These are phyloP conservation scores for Archilochus colubris DNA, from an alignment of 2,113 vertebrate species.

Conservation along the genomic window DNA sequence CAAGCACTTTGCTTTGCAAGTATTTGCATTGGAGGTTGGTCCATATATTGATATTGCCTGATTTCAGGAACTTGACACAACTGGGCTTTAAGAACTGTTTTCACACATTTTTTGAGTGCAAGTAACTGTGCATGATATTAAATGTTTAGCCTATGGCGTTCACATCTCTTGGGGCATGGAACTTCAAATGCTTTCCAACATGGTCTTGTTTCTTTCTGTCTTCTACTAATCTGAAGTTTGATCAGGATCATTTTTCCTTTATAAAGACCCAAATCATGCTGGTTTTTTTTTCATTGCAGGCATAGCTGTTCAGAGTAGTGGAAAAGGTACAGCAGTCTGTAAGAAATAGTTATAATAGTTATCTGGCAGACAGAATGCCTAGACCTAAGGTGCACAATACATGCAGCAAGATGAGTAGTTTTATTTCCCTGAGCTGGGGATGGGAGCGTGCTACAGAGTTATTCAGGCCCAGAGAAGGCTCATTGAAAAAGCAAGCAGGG, in stretches of 20 bases:
- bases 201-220: neutral
- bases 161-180: neutral
- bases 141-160: neutral
- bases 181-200: neutral
- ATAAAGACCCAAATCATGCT: neutral
- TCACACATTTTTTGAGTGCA: neutral
- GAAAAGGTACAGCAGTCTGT: neutral
- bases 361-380: neutral
- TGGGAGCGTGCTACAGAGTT: neutral
- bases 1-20: too few relatives aligned
- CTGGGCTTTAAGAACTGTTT: neutral
- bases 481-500: neutral
- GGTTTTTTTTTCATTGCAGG: neutral
- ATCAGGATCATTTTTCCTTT: neutral
- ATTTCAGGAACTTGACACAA: neutral
- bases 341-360: neutral
- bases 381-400: neutral
- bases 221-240: neutral
- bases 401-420: neutral
- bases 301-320: neutral
- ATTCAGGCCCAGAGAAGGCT: neutral
- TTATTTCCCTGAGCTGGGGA: neutral
- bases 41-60: neutral
- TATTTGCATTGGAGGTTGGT: neutral
- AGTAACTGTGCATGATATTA: neutral